Conservation (phyloP, 2,888 invertebrate species). For the Dyspetes luteomarginatus region DNA sequence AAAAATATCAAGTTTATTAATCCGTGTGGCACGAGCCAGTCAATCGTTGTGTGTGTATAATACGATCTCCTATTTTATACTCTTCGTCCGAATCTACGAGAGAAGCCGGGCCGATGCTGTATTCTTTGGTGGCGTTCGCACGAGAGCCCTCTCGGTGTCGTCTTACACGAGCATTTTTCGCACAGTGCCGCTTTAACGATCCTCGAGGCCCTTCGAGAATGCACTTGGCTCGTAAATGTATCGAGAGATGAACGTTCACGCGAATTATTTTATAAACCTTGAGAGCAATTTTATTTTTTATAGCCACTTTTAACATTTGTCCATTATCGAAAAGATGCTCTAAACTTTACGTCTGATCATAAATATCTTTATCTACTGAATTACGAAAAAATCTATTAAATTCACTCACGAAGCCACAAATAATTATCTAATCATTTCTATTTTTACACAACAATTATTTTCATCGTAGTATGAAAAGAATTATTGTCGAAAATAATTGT, state of each 20-base stretch:
- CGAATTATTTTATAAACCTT: not conserved
- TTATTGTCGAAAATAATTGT: not conserved
- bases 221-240: conserved; percentile 17
- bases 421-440: no score
- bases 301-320: not conserved
- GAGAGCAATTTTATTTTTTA: not conserved
- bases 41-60: not conserved
- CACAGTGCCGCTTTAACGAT: conserved; percentile 62
- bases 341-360: not conserved
- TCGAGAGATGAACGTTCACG: not conserved
- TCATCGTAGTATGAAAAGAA: no score
- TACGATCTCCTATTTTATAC: no score
- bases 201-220: conserved; percentile 59
- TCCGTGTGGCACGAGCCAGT: conserved; percentile 20
- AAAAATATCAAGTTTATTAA: conserved; percentile 3
- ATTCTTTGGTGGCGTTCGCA: no score
- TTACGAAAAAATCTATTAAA: not conserved
- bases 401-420: no score
- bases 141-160: conserved; percentile 57
- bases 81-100: no score
- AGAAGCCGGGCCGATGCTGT: no score
- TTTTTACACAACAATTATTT: no score
- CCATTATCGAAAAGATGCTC: not conserved
- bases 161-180: conserved; percentile 51
- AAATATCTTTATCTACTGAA: not conserved